These are phyloP conservation scores for Acrocephalus kingi DNA, from an alignment of 2,113 vertebrate genomes.

Conservation along the genomic window DNA sequence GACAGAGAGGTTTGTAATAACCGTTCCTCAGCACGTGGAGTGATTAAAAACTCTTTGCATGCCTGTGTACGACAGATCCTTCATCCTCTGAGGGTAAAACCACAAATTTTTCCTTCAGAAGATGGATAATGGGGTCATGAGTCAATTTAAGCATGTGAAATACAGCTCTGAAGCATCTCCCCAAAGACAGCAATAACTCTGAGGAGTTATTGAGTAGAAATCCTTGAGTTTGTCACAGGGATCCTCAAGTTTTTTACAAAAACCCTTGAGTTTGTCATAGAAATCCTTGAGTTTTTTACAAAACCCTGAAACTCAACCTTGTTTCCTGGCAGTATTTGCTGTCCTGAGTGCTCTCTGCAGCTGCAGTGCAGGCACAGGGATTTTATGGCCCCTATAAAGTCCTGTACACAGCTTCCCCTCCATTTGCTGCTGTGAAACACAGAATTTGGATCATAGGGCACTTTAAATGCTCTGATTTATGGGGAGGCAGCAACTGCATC, in stretches of 20 bases:
- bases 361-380: constrained; percentile 34
- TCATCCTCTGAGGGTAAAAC: background rate
- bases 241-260: too few relatives aligned
- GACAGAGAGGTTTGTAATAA: background rate
- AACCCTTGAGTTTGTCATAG: too few relatives aligned
- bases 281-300: too few relatives aligned
- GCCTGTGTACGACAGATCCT: background rate
- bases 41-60: background rate
- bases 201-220: background rate
- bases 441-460: constrained; percentile 71
- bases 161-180: background rate
- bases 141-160: background rate
- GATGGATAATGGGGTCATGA: background rate
- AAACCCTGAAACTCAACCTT: constrained; percentile 29
- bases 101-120: background rate
- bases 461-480: constrained; percentile 73
- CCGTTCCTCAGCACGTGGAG: background rate
- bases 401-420: constrained; percentile 51
- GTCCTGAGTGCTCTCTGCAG: background rate
- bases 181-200: background rate
- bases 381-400: constrained; percentile 74
- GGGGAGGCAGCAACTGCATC: constrained; percentile 62
- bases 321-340: constrained; percentile 1
- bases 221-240: too few relatives aligned
- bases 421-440: constrained; percentile 66